Conservation (phyloP, 2,888 invertebrate genomes). For the Plebejus anna region DNA sequence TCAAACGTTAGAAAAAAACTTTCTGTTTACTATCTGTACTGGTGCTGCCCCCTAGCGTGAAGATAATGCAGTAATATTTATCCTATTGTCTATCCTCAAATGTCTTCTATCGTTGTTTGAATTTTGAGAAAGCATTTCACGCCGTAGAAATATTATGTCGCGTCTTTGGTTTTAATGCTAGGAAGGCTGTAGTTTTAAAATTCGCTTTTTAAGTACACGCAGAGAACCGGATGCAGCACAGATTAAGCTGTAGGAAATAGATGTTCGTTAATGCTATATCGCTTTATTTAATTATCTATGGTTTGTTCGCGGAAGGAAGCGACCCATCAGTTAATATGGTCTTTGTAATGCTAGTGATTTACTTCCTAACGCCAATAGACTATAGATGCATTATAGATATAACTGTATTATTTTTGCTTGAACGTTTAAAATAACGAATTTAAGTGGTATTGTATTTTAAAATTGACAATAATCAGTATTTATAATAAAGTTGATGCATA, state of each 20-base stretch:
- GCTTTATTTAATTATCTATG: not conserved
- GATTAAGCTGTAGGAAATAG: not conserved
- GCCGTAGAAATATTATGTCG: not conserved
- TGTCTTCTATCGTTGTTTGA: no score
- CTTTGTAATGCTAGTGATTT: not conserved
- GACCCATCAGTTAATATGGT: not conserved
- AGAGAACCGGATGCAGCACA: not conserved
- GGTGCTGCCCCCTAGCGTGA: no score
- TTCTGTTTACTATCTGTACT: no score
- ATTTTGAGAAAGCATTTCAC: no score
- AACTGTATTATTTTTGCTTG: constrained; percentile 14
- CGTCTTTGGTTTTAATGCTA: not conserved
- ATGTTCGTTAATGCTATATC: not conserved
- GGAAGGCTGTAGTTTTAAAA: constrained; percentile 31
- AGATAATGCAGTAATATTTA: no score
- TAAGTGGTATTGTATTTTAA: constrained; percentile 54
- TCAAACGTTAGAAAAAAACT: no score
- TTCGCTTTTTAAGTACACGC: constrained; percentile 24
- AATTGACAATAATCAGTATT: constrained; percentile 79
- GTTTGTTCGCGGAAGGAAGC: not conserved
- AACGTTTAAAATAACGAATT: constrained; percentile 17
- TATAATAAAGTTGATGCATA: constrained; percentile 44
- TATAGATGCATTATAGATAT: not conserved
- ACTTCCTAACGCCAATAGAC: not conserved
- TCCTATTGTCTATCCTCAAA: no score